Percentiles rank a stretch among this genome's conserved stretches.
These are phyloP conservation scores for Orius insidiosus DNA, from an alignment of 1,140 invertebrate species.

Conservation along the genomic window DNA sequence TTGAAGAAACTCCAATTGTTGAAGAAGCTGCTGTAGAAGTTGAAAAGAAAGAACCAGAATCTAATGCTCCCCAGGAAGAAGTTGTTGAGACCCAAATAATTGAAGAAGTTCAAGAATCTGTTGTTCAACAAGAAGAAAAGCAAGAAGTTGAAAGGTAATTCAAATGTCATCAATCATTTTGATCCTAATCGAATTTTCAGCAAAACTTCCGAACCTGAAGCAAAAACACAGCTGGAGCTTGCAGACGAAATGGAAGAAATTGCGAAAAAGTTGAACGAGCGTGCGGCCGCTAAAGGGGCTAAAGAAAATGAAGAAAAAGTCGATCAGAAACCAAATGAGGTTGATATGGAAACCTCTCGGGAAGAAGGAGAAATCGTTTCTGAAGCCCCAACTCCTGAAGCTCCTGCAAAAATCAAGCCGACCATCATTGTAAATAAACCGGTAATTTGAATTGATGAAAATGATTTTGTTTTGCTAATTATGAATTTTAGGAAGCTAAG, in stretches of 20 bases:
- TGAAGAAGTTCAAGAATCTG: conserved; percentile 7
- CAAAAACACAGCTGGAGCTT: not conserved
- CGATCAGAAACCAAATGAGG: not conserved
- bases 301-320: conserved; percentile 7
- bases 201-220: conserved; percentile 6
- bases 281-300: conserved; percentile 3
- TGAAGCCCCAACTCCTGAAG: not conserved
- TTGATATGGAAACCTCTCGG: not conserved
- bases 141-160: not conserved
- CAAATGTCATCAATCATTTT: no score
- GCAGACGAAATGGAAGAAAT: not conserved
- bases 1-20: conserved; percentile 18
- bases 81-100: conserved; percentile 12
- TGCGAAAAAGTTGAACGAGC: conserved; percentile 2
- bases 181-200: no score
- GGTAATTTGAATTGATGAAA: not conserved
- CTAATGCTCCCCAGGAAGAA: conserved; percentile 12
- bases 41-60: conserved; percentile 19
- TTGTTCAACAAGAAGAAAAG: conserved; percentile 15
- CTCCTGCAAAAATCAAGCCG: conserved; percentile 2
- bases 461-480: not conserved
- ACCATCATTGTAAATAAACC: conserved; percentile 4
- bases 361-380: conserved; percentile 6
- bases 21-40: conserved; percentile 16
- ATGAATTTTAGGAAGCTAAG: not conserved